These are phyloP conservation scores for Branchinecta lynchi DNA, from an alignment of 1,140 invertebrate species.

Conservation along the genomic window DNA sequence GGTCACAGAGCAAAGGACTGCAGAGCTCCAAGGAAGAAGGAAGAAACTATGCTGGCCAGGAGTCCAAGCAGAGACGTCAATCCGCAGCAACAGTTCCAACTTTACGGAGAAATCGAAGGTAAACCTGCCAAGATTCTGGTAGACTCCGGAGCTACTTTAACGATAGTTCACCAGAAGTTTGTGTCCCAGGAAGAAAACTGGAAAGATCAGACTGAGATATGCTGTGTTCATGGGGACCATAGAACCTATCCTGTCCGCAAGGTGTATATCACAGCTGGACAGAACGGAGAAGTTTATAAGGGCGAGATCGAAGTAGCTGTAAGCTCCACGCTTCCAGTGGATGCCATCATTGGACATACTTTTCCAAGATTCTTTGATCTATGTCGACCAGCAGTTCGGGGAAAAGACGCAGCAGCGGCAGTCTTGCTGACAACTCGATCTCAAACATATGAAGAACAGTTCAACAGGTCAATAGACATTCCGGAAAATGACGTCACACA, in stretches of 20 bases:
- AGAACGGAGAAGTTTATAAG: neutral
- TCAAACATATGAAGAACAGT: neutral
- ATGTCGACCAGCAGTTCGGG: neutral
- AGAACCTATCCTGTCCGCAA: neutral
- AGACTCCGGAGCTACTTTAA: neutral
- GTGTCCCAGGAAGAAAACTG: neutral
- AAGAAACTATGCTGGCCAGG: neutral
- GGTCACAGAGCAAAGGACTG: constrained; percentile 1
- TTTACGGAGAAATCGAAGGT: neutral
- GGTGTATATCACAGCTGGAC: neutral
- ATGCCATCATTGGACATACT: neutral
- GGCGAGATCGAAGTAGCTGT: neutral
- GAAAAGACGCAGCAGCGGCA: neutral
- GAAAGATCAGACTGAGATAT: neutral
- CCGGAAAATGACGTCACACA: neutral
- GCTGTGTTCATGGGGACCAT: neutral
- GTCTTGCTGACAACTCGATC: neutral
- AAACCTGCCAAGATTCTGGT: neutral
- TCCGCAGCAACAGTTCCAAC: neutral
- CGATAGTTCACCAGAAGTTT: neutral
- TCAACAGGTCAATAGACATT: neutral
- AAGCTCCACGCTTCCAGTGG: neutral
- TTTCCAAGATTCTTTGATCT: neutral
- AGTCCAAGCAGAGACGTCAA: neutral
- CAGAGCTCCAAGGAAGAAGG: neutral